Evolutionary conservation across 2,797 vertebrate genomes (phyloP).

Genomic region (Agapornis canus): DNA sequence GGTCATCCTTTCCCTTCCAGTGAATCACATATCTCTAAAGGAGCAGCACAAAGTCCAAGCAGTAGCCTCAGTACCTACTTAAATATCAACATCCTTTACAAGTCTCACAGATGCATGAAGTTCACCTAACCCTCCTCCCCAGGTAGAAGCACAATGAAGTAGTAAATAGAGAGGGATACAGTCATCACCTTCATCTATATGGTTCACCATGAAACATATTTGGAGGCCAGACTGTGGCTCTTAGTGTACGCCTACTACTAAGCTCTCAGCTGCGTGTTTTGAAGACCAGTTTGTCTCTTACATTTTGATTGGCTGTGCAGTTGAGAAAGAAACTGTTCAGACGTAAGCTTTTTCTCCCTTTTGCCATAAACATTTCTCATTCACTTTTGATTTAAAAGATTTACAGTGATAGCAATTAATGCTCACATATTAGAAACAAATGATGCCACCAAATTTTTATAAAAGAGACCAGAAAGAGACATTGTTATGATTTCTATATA

Average conservation of each 20-base stretch:
- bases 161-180: neutral
- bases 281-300: neutral
- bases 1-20: neutral
- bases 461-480: neutral
- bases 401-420: neutral
- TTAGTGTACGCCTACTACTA: neutral
- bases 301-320: neutral
- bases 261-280: neutral
- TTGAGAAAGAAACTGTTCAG: neutral
- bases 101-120: neutral
- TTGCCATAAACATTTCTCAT: neutral
- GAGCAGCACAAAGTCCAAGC: neutral
- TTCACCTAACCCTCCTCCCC: neutral
- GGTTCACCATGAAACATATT: neutral
- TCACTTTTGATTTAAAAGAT: neutral
- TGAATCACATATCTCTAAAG: neutral
- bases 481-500: neutral
- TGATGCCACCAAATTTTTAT: neutral
- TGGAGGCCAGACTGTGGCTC: neutral
- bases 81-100: neutral
- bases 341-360: neutral
- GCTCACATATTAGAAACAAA: neutral
- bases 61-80: neutral
- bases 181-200: neutral
- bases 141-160: neutral